Conservation (phyloP, 2,797 vertebrate species). For the Peromyscus attwateri region DNA sequence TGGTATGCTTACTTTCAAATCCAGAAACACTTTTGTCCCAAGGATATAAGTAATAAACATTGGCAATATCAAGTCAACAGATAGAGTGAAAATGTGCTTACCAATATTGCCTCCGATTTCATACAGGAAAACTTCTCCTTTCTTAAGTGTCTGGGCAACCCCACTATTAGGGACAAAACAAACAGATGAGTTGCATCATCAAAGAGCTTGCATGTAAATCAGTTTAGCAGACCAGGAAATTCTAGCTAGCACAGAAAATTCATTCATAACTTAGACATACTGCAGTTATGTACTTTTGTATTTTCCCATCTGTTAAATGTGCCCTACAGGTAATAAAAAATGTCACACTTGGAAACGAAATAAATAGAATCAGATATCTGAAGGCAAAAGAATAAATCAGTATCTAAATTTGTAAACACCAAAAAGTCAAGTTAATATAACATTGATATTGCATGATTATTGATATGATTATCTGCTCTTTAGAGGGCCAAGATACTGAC, state of each 20-base stretch:
- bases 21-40: not conserved
- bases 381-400: constrained; percentile 74
- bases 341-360: constrained; percentile 73
- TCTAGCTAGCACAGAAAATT: constrained; percentile 68
- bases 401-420: constrained; percentile 14
- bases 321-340: constrained; percentile 76
- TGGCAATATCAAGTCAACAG: constrained; percentile 40
- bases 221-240: constrained; percentile 59
- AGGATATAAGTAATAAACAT: not conserved
- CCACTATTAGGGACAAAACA: constrained; percentile 87
- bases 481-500: not conserved
- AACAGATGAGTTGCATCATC: constrained; percentile 63
- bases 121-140: constrained; percentile 93
- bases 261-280: constrained; percentile 74
- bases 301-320: constrained; percentile 78
- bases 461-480: constrained; percentile 13
- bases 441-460: not conserved
- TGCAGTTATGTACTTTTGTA: constrained; percentile 62
- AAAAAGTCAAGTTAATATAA: constrained; percentile 50
- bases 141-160: constrained; percentile 87
- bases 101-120: constrained; percentile 97
- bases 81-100: constrained; percentile 86
- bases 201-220: constrained; percentile 72
- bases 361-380: constrained; percentile 56
- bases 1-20: constrained; percentile 7